Conservation (phyloP, 2,797 vertebrate species). For the Morelia viridis region DNA sequence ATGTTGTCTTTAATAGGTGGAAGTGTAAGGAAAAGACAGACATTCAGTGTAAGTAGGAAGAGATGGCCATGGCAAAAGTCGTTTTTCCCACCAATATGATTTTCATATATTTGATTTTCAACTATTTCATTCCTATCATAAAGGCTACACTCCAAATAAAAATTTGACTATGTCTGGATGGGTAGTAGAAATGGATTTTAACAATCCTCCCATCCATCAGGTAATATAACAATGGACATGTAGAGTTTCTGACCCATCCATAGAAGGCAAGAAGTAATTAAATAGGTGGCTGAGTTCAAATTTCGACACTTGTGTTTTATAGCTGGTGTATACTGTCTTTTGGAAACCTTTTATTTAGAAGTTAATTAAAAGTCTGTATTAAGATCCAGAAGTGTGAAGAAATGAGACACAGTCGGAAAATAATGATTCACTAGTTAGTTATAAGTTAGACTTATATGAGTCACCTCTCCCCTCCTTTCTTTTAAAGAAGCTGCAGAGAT, state of each 20-base stretch:
- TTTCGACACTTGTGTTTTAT: constrained; percentile 22
- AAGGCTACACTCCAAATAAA: neutral
- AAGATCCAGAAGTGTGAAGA: constrained; percentile 25
- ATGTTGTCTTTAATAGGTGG: neutral
- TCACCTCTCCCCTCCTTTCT: neutral
- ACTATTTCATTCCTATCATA: neutral
- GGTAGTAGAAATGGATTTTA: neutral
- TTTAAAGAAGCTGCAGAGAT: neutral
- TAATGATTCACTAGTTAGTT: constrained; percentile 16
- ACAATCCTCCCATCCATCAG: neutral
- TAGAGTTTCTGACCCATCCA: neutral
- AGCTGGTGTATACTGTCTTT: neutral
- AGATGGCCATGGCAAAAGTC: no score
- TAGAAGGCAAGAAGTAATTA: constrained; percentile 13
- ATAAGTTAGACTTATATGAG: neutral
- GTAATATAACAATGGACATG: neutral
- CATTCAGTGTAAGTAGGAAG: neutral
- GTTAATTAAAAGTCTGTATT: constrained; percentile 39
- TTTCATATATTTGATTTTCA: neutral
- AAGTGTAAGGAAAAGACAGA: neutral
- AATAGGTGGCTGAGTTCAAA: neutral
- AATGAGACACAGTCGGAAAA: constrained; percentile 10
- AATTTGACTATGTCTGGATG: neutral
- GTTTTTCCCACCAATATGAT: neutral
- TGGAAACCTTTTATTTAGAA: constrained; percentile 16